Evolutionary conservation across 1,140 invertebrate species (phyloP), one percentile per base, ranked within the genome.

Genomic region (Drosophila pandora): DNA sequence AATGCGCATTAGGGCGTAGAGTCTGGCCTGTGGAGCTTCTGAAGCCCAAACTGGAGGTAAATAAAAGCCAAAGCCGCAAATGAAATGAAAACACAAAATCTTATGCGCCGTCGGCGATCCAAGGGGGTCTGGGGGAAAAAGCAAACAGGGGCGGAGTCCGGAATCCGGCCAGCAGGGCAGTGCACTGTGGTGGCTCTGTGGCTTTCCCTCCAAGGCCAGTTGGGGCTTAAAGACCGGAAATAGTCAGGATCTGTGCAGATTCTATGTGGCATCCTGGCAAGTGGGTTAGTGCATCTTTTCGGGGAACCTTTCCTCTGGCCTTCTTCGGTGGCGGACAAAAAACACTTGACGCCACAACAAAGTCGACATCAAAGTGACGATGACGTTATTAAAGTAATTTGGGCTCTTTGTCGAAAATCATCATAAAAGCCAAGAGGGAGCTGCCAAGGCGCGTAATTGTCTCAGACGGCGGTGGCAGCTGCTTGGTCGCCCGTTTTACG

Each of bases 371-470:
- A 87, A 87, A 87, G 82, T 76, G 82, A 75, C 80, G 76, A 88
- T 87, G 83, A 87, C 79, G 83, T 72, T 87, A 88, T 87, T 87
- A 76, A 79, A 87, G 83, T 83, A 79, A 87, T 87, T 87, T 87
- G 50, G 78, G 54, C 79, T 88, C 83, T 87, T 87, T 81, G 65
- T 65, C 70, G 71, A 75, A 87, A 88, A 73, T 87, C 79, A 87
- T 82, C 83, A 87, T 87, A 82, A 82, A 70, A 85, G 63, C 25
- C 55, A 59, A 73, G 65, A 67, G 73, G 74, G 73, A 77, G 69
- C 82, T 70, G 82, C 68, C 73, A 80, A 82, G 82, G 79, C 82
- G 79, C 82, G 71, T 88, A 85, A 85, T 85, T 87, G 78, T 85
- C 83, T 78, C 61, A 65, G 63, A 71, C 75, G 60, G 37, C 22